Conservation (phyloP, 2,113 vertebrate genomes). For the Engystomops pustulosus region DNA sequence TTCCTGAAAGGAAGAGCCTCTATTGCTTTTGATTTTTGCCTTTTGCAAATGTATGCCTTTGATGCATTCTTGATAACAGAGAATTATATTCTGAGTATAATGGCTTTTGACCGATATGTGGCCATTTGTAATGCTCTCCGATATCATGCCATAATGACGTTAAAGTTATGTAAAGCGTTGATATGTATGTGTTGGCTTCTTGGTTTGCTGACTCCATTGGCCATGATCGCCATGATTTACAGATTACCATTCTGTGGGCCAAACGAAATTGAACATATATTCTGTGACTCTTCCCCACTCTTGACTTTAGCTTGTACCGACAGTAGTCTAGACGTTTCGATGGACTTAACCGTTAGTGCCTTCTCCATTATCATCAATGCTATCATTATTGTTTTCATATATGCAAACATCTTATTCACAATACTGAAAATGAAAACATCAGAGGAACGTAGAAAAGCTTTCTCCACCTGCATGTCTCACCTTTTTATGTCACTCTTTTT, state of each 20-base stretch:
- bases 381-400: constrained; percentile 16
- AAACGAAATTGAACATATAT: constrained; percentile 64
- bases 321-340: constrained; percentile 57
- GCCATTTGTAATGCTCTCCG: constrained; percentile 66
- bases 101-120: constrained; percentile 66
- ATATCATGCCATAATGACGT: constrained; percentile 64
- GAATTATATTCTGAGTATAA: constrained; percentile 62
- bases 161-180: constrained; percentile 59
- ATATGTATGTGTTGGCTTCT: constrained; percentile 60
- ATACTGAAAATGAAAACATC: constrained; percentile 44
- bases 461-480: constrained; percentile 29
- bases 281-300: constrained; percentile 66
- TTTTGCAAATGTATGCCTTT: constrained; percentile 68
- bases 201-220: constrained; percentile 63
- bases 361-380: constrained; percentile 34
- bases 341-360: constrained; percentile 54
- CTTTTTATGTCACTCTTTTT: constrained; percentile 19
- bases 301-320: constrained; percentile 62
- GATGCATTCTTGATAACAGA: constrained; percentile 64
- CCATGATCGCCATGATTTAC: constrained; percentile 62
- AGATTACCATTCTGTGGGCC: constrained; percentile 66
- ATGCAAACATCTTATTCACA: neutral
- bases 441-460: constrained; percentile 37
- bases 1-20: constrained; percentile 59
- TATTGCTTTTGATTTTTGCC: constrained; percentile 63